phyloP scores from a whole-genome alignment of 30 jellyfish, hydroid and myxozoan species.

The Chironex yamaguchii region DNA sequence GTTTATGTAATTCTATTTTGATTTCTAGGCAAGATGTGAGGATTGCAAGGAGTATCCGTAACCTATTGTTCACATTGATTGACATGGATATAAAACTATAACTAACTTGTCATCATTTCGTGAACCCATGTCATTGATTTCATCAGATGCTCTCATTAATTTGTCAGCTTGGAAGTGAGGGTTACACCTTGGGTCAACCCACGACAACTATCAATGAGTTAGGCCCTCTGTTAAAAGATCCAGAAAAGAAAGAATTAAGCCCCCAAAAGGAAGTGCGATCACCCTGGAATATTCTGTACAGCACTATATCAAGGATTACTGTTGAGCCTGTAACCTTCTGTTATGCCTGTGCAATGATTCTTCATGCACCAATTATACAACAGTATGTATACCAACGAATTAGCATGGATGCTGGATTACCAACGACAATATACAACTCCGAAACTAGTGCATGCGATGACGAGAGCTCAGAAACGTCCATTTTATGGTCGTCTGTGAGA shows the following conservation, averaged over 20 bases:
- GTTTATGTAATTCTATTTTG: too few species aligned
- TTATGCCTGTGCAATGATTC: slow-evolving; percentile 98
- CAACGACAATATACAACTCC: slow-evolving; percentile 66
- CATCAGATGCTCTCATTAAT: background rate
- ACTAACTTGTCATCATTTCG: too few species aligned
- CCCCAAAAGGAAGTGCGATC: background rate
- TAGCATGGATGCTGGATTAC: slow-evolving; percentile 72
- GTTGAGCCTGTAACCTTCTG: slow-evolving; percentile 98
- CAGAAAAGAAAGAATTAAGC: too few species aligned
- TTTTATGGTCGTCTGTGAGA: slow-evolving; percentile 40
- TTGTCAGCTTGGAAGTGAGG: background rate
- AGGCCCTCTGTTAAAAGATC: background rate
- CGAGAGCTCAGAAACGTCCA: slow-evolving; percentile 25
- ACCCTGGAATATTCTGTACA: background rate
- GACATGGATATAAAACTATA: too few species aligned
- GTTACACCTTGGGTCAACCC: background rate
- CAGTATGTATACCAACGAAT: slow-evolving; percentile 88
- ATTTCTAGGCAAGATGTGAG: too few species aligned
- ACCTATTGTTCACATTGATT: too few species aligned
- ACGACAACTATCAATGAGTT: background rate
- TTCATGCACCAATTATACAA: slow-evolving; percentile 97
- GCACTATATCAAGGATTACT: slow-evolving; percentile 29
- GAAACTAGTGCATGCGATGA: slow-evolving; percentile 86
- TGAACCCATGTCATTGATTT: too few species aligned
- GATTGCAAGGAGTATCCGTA: too few species aligned